A percentile compares a stretch with the other conserved stretches of the same genome.
Evolutionary conservation across 2,888 invertebrate species (phyloP).

Genomic region (Thumatha senex): DNA sequence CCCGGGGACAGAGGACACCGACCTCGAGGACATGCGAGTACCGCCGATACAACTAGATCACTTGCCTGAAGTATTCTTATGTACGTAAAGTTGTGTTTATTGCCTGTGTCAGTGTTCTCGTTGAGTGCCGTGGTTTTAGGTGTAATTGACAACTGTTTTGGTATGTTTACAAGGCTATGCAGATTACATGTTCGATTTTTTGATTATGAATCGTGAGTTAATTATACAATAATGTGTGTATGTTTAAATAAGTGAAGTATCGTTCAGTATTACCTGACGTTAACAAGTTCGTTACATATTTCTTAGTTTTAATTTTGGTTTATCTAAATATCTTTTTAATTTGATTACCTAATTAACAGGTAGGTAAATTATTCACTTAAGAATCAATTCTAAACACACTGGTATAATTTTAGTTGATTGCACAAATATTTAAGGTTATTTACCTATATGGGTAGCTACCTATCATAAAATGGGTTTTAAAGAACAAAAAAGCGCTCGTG

Average conservation of each 20-base stretch:
- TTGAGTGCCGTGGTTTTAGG: slow-evolving; percentile 29
- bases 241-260: neutral
- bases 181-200: neutral
- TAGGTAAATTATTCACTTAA: no score
- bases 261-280: no score
- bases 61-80: slow-evolving; percentile 88
- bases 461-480: no score
- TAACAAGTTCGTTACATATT: no score
- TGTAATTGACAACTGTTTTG: slow-evolving; percentile 14
- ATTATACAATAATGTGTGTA: neutral
- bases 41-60: slow-evolving; percentile 89
- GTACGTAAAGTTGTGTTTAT: slow-evolving; percentile 80
- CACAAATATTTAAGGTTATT: no score
- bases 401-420: no score
- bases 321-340: no score
- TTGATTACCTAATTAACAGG: no score
- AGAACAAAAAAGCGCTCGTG: no score
- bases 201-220: neutral
- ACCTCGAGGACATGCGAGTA: slow-evolving; percentile 85
- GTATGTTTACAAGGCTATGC: slow-evolving; percentile 6
- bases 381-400: no score
- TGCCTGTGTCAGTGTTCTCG: slow-evolving; percentile 36
- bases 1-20: slow-evolving; percentile 65
- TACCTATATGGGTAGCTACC: no score
- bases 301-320: no score